Percentiles rank a stretch among this genome's conserved stretches.
phyloP scores from a whole-genome alignment of 2,113 vertebrate species.

The Osmerus mordax region DNA sequence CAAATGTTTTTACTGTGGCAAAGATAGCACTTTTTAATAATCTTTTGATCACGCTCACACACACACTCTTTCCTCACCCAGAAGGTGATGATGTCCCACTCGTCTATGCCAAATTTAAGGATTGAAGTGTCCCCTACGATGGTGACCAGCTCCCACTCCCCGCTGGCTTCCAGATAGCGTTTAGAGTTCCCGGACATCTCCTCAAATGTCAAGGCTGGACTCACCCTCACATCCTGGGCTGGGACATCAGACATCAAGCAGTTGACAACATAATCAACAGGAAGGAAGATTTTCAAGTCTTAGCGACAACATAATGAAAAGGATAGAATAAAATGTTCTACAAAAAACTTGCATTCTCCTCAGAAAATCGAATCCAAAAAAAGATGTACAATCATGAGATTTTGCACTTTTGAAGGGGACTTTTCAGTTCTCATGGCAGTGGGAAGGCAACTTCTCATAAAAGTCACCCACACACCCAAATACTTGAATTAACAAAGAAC shows the following conservation, averaged over 20 bases:
- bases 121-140: conserved; percentile 66
- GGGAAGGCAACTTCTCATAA: too few relatives aligned
- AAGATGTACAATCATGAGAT: too few relatives aligned
- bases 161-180: conserved; percentile 76
- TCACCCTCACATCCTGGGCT: conserved; percentile 73
- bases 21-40: not conserved
- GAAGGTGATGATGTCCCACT: conserved; percentile 81
- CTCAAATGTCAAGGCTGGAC: conserved; percentile 70
- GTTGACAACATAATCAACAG: too few relatives aligned
- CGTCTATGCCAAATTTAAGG: conserved; percentile 73
- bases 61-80: conserved; percentile 60
- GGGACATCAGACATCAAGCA: not conserved
- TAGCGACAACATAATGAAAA: too few relatives aligned
- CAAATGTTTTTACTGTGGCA: not conserved
- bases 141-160: conserved; percentile 74
- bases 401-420: too few relatives aligned
- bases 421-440: too few relatives aligned
- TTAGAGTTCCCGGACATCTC: conserved; percentile 76
- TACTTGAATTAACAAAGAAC: too few relatives aligned
- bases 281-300: too few relatives aligned
- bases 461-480: too few relatives aligned
- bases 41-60: not conserved
- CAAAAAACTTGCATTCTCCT: too few relatives aligned
- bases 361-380: too few relatives aligned
- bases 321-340: not conserved